These are phyloP conservation scores for Catalaphyllia jardinei DNA, from an alignment of 64 coral and sea anemone species.

Conservation along the genomic window DNA sequence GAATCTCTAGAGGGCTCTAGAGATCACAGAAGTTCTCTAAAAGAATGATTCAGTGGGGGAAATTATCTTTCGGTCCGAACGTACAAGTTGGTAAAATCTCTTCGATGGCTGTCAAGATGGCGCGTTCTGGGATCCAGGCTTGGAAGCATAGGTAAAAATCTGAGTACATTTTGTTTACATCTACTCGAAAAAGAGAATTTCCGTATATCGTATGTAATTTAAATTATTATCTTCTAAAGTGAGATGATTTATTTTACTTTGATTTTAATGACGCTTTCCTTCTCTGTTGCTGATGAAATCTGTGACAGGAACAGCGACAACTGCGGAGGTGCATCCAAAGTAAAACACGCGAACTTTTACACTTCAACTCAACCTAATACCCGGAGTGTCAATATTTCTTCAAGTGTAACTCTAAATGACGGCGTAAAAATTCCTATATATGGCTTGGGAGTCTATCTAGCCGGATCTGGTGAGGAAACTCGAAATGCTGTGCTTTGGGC, in stretches of 20 bases:
- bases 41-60: neutral
- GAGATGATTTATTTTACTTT: neutral
- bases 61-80: neutral
- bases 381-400: conserved; percentile 25
- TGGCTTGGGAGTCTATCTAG: conserved; percentile 84
- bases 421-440: conserved; percentile 77
- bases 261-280: neutral
- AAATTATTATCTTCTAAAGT: neutral
- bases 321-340: neutral
- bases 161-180: neutral
- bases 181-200: neutral
- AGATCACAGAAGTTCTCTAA: neutral
- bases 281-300: neutral
- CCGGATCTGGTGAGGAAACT: conserved; percentile 64
- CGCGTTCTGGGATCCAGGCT: conserved; percentile 7
- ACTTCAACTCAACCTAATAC: neutral
- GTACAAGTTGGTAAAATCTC: neutral
- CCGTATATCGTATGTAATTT: neutral
- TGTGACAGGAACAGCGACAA: neutral
- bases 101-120: neutral
- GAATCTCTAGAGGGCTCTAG: neutral
- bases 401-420: conserved; percentile 79
- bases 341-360: conserved; percentile 5
- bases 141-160: conserved; percentile 25
- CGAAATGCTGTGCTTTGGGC: conserved; percentile 82